Evolutionary conservation across 2,113 vertebrate species (phyloP).

Genomic region (Muntiacus reevesi): DNA sequence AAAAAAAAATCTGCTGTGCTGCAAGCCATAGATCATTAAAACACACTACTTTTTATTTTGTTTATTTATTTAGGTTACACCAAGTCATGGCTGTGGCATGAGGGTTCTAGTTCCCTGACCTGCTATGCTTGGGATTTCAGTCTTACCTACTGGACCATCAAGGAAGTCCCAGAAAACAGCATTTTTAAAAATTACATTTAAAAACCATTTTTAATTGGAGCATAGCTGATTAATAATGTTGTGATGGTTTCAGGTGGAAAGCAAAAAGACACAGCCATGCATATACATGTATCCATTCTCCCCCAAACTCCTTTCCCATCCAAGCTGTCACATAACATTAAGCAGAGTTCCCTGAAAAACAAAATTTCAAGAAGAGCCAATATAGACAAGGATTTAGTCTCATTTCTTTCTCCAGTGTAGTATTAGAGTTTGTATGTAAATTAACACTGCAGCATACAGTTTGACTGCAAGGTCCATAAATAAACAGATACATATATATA

Average conservation of each 20-base stretch:
- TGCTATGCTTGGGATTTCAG: neutral
- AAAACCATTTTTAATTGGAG: neutral
- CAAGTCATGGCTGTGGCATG: neutral
- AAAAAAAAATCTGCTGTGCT: neutral
- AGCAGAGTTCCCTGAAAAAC: neutral
- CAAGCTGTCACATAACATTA: neutral
- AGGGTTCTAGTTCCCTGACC: neutral
- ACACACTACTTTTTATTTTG: neutral
- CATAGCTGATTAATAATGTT: neutral
- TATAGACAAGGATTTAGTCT: rapidly evolving
- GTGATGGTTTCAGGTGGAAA: neutral
- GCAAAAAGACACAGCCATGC: neutral
- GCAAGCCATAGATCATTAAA: neutral
- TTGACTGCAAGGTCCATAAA: neutral
- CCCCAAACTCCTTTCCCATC: neutral
- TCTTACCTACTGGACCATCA: neutral
- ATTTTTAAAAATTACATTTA: neutral
- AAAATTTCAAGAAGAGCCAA: neutral
- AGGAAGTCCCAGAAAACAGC: neutral
- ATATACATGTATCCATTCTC: neutral
- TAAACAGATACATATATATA: neutral
- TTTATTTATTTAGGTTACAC: neutral
- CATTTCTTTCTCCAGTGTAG: neutral
- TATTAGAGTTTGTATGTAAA: neutral
- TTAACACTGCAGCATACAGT: neutral